Evolutionary conservation across 2,888 invertebrate species (phyloP).

Genomic region (Helleia helle): DNA sequence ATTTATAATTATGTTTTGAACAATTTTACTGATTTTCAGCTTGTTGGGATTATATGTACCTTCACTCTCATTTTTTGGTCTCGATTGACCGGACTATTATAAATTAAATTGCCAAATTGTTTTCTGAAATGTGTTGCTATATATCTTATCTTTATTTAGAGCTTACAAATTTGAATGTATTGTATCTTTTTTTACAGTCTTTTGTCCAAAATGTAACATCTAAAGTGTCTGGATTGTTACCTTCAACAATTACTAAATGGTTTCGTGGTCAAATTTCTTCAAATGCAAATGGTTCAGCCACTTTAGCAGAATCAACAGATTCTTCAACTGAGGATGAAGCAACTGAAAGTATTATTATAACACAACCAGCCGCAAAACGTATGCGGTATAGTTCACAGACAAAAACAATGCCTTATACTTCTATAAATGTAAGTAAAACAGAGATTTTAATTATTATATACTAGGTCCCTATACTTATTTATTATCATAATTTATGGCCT

Average conservation of each 20-base stretch:
- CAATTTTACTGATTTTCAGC: too few relatives aligned
- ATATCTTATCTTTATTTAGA: too few relatives aligned
- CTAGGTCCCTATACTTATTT: too few relatives aligned
- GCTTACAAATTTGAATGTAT: too few relatives aligned
- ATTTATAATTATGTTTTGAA: too few relatives aligned
- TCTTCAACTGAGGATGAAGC: constrained; percentile 55
- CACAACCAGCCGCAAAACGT: constrained; percentile 63
- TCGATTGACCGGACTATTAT: too few relatives aligned
- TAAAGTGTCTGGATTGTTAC: constrained; percentile 76
- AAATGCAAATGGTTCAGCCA: constrained; percentile 51
- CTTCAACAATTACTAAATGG: constrained; percentile 74
- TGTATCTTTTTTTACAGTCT: constrained; percentile 70
- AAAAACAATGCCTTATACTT: constrained; percentile 21
- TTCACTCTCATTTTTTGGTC: too few relatives aligned
- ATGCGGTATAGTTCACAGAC: constrained; percentile 33
- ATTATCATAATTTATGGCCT: too few relatives aligned
- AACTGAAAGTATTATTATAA: constrained; percentile 27
- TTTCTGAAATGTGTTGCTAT: too few relatives aligned
- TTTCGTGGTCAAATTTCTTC: constrained; percentile 48
- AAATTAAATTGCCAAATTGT: too few relatives aligned
- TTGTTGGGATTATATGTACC: too few relatives aligned
- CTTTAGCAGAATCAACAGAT: constrained; percentile 46
- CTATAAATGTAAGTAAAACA: constrained; percentile 34
- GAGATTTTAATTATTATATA: too few relatives aligned
- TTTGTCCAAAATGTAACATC: constrained; percentile 80